Evolutionary conservation across 2,888 invertebrate species (phyloP).

Genomic region (Volucella inanis): DNA sequence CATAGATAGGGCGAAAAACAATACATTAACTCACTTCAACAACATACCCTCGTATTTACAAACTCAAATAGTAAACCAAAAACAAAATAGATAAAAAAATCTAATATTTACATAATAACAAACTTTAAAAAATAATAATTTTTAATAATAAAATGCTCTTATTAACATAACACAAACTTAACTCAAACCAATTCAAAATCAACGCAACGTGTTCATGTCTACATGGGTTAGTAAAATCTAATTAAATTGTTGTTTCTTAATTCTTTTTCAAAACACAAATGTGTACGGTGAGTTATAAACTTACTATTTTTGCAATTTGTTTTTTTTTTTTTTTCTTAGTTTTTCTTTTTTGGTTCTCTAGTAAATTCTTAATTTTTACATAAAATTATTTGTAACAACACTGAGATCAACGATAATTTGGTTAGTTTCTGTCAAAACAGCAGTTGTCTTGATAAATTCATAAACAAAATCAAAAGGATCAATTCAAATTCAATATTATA

Average conservation of each 20-base stretch:
- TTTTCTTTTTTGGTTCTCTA: conserved; percentile 2
- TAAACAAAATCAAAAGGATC: conserved; percentile 53
- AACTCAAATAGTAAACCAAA: conserved; percentile 23
- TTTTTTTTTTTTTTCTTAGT: conserved; percentile 29
- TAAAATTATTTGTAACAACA: conserved; percentile 83
- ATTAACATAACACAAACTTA: conserved; percentile 24
- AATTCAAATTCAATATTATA: conserved; percentile 39
- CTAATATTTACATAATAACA: conserved; percentile 35
- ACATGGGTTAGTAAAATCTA: conserved; percentile 54
- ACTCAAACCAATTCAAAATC: conserved; percentile 20
- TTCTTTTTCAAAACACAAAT: conserved; percentile 27
- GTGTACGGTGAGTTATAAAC: conserved; percentile 53
- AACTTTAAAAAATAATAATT: conserved; percentile 18
- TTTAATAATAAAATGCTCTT: conserved; percentile 1
- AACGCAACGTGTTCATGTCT: conserved; percentile 49
- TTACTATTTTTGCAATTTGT: conserved; percentile 15
- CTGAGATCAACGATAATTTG: conserved; percentile 82
- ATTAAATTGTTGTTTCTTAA: neutral
- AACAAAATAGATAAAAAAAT: conserved; percentile 18
- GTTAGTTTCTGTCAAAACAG: conserved; percentile 81
- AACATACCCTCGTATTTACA: conserved; percentile 42
- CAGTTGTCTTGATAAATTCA: conserved; percentile 60
- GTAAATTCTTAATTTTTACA: conserved; percentile 77
- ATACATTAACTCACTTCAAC: conserved; percentile 28
- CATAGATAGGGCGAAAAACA: conserved; percentile 6